Conservation (phyloP, 2,888 invertebrate genomes). For the Pediacus dermestoides region DNA sequence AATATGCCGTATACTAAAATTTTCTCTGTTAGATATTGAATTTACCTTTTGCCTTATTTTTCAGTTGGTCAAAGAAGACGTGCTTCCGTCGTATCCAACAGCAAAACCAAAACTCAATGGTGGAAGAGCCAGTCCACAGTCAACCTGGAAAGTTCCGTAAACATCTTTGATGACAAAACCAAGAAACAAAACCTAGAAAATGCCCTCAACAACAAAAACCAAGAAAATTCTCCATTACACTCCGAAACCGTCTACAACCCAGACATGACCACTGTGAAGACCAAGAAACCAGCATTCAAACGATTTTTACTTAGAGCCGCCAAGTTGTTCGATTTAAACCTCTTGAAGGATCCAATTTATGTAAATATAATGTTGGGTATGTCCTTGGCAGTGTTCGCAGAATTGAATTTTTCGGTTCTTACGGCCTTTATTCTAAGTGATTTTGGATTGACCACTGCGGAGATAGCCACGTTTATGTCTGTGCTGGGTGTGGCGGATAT, state of each 20-base stretch:
- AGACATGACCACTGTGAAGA: slow-evolving; percentile 22
- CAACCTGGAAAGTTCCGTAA: slow-evolving; percentile 59
- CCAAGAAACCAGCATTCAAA: slow-evolving; percentile 17
- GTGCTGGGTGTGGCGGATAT: slow-evolving; percentile 55
- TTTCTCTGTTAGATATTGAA: no score
- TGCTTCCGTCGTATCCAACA: not conserved
- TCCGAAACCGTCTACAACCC: slow-evolving; percentile 18
- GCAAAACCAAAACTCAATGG: slow-evolving; percentile 47
- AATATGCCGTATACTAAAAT: no score
- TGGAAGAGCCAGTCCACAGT: slow-evolving; percentile 53
- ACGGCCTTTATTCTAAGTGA: slow-evolving; percentile 66
- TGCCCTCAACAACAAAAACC: slow-evolving; percentile 9
- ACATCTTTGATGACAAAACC: slow-evolving; percentile 57
- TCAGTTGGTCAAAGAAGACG: slow-evolving; percentile 5
- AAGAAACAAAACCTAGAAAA: slow-evolving; percentile 2
- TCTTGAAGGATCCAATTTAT: slow-evolving; percentile 65
- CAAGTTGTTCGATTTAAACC: slow-evolving; percentile 61
- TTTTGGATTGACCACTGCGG: slow-evolving; percentile 55
- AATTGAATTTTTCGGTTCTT: slow-evolving; percentile 65
- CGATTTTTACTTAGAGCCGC: slow-evolving; percentile 45
- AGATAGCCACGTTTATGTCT: slow-evolving; percentile 63
- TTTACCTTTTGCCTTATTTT: no score
- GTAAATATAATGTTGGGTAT: slow-evolving; percentile 66
- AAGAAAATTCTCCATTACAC: not conserved
- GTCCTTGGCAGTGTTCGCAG: slow-evolving; percentile 65